A percentile compares a stretch with the other conserved stretches of the same genome.
These are phyloP conservation scores for Neofelis nebulosa DNA, from an alignment of 2,113 vertebrate genomes.

Conservation along the genomic window DNA sequence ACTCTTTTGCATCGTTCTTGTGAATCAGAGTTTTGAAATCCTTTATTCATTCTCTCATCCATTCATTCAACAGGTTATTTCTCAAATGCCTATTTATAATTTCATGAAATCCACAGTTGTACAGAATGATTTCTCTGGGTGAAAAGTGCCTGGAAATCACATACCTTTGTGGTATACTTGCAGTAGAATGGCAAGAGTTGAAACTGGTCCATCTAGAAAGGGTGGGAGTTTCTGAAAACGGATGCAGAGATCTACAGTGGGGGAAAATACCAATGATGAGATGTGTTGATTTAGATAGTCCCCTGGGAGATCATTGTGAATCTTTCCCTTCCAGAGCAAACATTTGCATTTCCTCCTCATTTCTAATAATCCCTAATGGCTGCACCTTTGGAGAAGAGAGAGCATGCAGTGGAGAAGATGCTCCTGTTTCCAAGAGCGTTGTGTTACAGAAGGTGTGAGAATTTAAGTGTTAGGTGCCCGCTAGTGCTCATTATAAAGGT, in stretches of 20 bases:
- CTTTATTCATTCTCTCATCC: not conserved
- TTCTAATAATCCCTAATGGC: constrained; percentile 59
- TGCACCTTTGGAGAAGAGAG: constrained; percentile 56
- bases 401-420: not conserved
- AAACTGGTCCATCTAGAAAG: constrained; percentile 85
- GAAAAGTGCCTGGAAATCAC: constrained; percentile 44
- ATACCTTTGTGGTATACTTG: constrained; percentile 82
- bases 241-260: constrained; percentile 76
- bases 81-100: constrained; percentile 8
- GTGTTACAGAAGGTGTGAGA: constrained; percentile 84
- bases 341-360: constrained; percentile 73
- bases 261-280: constrained; percentile 50
- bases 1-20: not conserved
- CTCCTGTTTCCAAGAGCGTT: constrained; percentile 68
- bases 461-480: constrained; percentile 84
- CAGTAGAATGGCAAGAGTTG: constrained; percentile 74
- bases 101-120: not conserved
- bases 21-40: not conserved
- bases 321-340: constrained; percentile 71
- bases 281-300: constrained; percentile 23
- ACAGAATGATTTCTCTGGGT: constrained; percentile 4
- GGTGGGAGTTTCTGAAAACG: constrained; percentile 78
- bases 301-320: constrained; percentile 50
- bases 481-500: constrained; percentile 86
- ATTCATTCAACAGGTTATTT: constrained; percentile 20